Percentiles rank a stretch among this genome's conserved stretches.
These are phyloP conservation scores for Aphrophora alni DNA, from an alignment of 2,888 invertebrate genomes.

Conservation along the genomic window DNA sequence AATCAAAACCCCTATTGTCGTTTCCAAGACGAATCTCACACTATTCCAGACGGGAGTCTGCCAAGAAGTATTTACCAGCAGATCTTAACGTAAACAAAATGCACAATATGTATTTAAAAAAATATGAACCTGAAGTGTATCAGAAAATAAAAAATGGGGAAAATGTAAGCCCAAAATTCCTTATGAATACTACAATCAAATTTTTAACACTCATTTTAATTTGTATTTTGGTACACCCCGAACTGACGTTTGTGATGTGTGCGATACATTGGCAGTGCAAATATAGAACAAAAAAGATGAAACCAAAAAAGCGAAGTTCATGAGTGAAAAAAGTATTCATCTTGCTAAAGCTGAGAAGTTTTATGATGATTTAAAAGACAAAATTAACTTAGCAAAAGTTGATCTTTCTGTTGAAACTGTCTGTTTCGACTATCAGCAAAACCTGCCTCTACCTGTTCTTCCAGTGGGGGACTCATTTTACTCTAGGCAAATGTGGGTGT, in stretches of 20 bases:
- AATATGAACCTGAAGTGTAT: conserved; percentile 32
- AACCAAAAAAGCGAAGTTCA: not conserved
- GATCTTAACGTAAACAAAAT: conserved; percentile 28
- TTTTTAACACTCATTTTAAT: conserved; percentile 28
- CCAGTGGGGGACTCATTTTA: no score
- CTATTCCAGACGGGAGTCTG: conserved; percentile 4
- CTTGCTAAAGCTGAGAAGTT: not conserved
- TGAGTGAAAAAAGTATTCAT: not conserved
- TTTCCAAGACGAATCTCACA: not conserved
- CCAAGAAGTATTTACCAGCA: conserved; percentile 18
- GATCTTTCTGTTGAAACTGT: not conserved
- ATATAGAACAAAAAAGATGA: conserved; percentile 10
- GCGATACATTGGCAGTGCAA: not conserved
- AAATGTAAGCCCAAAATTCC: conserved; percentile 16
- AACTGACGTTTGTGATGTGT: conserved; percentile 18
- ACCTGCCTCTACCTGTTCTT: no score
- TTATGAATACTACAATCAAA: conserved; percentile 14
- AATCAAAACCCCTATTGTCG: not conserved
- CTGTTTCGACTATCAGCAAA: no score
- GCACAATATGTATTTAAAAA: conserved; percentile 23
- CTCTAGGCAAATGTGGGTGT: no score
- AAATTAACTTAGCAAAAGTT: not conserved
- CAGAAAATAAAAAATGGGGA: conserved; percentile 12
- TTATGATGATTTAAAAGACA: conserved; percentile 7
- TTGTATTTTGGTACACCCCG: conserved; percentile 23